Evolutionary conservation across 2,797 vertebrate genomes (phyloP).

Genomic region (Sebastiscus albofasciatus): DNA sequence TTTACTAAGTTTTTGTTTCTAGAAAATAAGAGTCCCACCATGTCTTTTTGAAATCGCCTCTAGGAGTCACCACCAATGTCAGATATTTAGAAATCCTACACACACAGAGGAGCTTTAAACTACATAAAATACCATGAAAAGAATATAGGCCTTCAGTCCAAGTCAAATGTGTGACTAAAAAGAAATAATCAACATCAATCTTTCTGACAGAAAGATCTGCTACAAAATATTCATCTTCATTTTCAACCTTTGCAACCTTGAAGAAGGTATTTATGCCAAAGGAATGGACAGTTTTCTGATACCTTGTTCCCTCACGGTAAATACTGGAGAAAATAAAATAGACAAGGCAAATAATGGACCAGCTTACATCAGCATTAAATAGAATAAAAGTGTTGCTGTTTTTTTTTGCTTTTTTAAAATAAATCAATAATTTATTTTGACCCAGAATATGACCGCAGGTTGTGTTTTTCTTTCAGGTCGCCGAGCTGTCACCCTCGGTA

Average conservation of each 20-base stretch:
- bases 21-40: background rate
- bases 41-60: background rate
- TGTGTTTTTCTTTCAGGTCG: constrained; percentile 82
- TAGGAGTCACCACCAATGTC: background rate
- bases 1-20: background rate
- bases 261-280: background rate
- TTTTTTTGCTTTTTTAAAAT: background rate
- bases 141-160: background rate
- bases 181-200: background rate
- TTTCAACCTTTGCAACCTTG: background rate
- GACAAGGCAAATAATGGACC: constrained; percentile 12
- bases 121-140: background rate
- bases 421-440: constrained; percentile 13
- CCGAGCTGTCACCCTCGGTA: constrained; percentile 92
- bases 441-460: constrained; percentile 12
- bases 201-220: background rate
- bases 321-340: background rate
- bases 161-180: background rate
- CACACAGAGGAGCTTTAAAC: background rate
- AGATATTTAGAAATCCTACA: background rate
- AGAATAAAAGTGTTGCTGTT: background rate
- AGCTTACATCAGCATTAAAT: background rate
- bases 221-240: background rate
- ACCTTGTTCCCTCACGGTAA: background rate
- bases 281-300: background rate